Evolutionary conservation across 1,140 invertebrate genomes (phyloP), one percentile per base, ranked within the genome.

Genomic region (Zaprionus inermis): DNA sequence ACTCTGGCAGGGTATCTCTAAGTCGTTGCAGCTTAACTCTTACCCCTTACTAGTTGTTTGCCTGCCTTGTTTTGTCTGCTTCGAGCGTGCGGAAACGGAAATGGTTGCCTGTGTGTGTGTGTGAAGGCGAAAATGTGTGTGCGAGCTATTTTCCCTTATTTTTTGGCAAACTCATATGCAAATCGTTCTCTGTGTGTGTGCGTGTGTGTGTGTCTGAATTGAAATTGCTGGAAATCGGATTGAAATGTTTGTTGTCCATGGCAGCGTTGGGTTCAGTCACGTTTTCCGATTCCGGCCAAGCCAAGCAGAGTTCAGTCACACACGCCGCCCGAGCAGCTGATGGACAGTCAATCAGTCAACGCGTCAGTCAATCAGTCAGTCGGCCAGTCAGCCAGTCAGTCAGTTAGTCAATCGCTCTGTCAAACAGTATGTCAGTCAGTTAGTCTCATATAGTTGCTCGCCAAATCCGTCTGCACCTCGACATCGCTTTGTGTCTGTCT

Each of bases 31-130:
- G 11, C 16, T 12, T 1, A 3, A 6, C 12, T 0, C 2, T 32
- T 69, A n/a, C 7, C 22, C 2, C 38, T 44, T 16, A 16, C 11
- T 76, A 70, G 56, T 80, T 59, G 52, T 63, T 52, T 28, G 56
- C 14, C 51, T 18, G 10, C 44, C 14, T 58, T 70, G 28, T 54
- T 74, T 74, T 54, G 76, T 75, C 57, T 72, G 82, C 72, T 65
- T 89, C 83, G 89, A 89, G 83, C 84, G 84, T 88, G 84, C 84
- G 84, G 84, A 88, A 88, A 78, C 80, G 84, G 84, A 88, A 88
- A 88, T 84, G 84, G 84, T 74, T 84, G 78, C 56, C 56, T 68
- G 24, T 78, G 74, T 75, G 68, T 69, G 79, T 66, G 76, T 58
- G 51, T 34, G 56, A 57, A 57, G 78, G 57, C 69, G 71, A 64